Conservation (phyloP, 2,113 vertebrate genomes). For the Apistogramma diplotaenia region DNA sequence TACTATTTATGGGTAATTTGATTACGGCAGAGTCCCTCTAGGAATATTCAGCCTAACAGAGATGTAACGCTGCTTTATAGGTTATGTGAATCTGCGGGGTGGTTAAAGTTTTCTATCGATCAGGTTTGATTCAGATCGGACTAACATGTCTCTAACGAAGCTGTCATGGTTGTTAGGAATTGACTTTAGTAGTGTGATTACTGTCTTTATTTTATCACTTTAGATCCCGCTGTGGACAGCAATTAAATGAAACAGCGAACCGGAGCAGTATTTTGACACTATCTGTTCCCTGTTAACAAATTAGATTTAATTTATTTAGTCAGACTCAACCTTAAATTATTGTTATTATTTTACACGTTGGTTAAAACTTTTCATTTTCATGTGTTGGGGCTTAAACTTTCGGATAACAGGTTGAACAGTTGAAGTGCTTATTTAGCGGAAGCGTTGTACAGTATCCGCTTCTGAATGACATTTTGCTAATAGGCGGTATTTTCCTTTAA, state of each 20-base stretch:
- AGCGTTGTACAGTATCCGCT: constrained; percentile 8
- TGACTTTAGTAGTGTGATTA: neutral
- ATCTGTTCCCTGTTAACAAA: neutral
- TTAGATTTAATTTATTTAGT: neutral
- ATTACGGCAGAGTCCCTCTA: neutral
- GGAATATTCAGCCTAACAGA: neutral
- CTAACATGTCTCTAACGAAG: constrained; percentile 15
- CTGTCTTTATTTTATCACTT: neutral
- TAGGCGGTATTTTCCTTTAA: constrained; percentile 1
- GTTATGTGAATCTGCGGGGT: neutral
- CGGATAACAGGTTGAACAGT: neutral
- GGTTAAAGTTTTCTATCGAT: constrained; percentile 11
- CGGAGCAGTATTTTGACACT: neutral
- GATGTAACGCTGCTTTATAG: neutral
- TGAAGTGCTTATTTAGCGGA: constrained; percentile 23
- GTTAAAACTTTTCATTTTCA: neutral
- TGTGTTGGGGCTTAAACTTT: neutral
- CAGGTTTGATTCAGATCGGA: neutral
- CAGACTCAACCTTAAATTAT: neutral
- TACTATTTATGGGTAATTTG: neutral
- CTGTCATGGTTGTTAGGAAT: neutral
- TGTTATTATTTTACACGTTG: neutral
- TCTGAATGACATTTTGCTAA: neutral
- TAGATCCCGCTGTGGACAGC: neutral
- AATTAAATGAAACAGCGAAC: neutral